Evolutionary conservation across 2,888 invertebrate genomes (phyloP), one percentile per base, ranked within the genome.

Genomic region (Sinelater perroti): DNA sequence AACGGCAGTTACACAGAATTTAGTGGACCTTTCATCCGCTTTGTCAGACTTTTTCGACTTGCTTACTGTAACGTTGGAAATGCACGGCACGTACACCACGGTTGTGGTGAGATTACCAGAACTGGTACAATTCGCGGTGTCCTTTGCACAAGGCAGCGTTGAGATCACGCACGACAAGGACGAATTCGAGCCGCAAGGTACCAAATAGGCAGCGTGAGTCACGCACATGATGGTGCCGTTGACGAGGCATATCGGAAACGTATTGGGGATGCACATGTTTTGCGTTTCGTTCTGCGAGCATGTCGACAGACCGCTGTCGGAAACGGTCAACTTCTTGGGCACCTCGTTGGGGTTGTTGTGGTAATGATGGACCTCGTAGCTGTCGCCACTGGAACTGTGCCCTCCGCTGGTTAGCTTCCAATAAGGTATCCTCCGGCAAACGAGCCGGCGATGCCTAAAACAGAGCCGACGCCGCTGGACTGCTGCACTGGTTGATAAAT

Each of bases 211-310:
- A 0, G 72, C 70, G 44, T 71, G 75, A 1, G 75, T 73, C 1
- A 76, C 75, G 56, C 78, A 77, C 69, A 78, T 73, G 10, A 78
- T 74, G 1, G 75, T 75, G 2, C 78, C 77, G 44, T 75, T 75
- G 6, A 68, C 67, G 52, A 77, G 75, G 61, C 78, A 77, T 3
- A 78, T 54, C 1, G 78, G 74, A 13, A 70, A 72, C 2, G 77
- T 75, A 47, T 73, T 74, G 0, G 70, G 59, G 3, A 77, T 72
- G 61, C 78, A 77, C 31, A 78, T 68, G 8, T 67, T 65, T 44
- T 54, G 31, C 1, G 72, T 72, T 20, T 70, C 71, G 58, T 77
- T 76, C 2, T 75, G 74, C 0, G 70, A 57, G 61, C 78, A 77
- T 11, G 66, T 67, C 0, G 73, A 68, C 4, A 78, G 70, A 1